Conservation (phyloP, 2,888 invertebrate genomes). For the Eutolmus rufibarbis region DNA sequence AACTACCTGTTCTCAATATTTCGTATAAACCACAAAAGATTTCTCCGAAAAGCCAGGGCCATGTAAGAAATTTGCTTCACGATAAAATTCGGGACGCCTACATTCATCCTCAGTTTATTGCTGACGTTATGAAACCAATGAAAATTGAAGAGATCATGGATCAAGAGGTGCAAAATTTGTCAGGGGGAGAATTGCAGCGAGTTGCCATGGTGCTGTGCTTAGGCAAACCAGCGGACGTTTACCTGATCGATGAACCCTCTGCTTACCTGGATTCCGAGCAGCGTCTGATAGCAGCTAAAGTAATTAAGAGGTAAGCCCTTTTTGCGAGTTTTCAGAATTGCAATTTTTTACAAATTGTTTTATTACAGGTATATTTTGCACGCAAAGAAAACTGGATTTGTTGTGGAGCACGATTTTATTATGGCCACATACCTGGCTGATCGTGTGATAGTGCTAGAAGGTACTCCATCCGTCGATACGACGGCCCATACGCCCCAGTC, state of each 20-base stretch:
- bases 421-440: constrained; percentile 99
- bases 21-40: constrained; percentile 99
- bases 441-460: constrained; percentile 98
- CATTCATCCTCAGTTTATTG: constrained; percentile 96
- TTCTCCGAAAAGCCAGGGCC: constrained; percentile 94
- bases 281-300: constrained; percentile 99
- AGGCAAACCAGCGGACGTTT: constrained; percentile 98
- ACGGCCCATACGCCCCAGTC: constrained; percentile 92
- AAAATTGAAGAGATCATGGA: constrained; percentile 97
- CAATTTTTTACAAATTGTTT: neutral
- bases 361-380: constrained; percentile 87
- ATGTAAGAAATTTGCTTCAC: constrained; percentile 90
- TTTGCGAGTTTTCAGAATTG: neutral
- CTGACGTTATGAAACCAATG: constrained; percentile 98
- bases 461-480: constrained; percentile 87
- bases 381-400: constrained; percentile 98
- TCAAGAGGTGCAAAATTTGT: constrained; percentile 97
- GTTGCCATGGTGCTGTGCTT: constrained; percentile 95
- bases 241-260: constrained; percentile 98
- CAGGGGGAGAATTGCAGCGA: constrained; percentile 98
- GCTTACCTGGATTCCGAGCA: constrained; percentile 99
- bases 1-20: constrained; percentile 86
- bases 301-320: constrained; percentile 85
- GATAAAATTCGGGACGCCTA: constrained; percentile 98
- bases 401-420: constrained; percentile 99